Conservation (phyloP, 2,113 vertebrate genomes). For the Meriones unguiculatus region DNA sequence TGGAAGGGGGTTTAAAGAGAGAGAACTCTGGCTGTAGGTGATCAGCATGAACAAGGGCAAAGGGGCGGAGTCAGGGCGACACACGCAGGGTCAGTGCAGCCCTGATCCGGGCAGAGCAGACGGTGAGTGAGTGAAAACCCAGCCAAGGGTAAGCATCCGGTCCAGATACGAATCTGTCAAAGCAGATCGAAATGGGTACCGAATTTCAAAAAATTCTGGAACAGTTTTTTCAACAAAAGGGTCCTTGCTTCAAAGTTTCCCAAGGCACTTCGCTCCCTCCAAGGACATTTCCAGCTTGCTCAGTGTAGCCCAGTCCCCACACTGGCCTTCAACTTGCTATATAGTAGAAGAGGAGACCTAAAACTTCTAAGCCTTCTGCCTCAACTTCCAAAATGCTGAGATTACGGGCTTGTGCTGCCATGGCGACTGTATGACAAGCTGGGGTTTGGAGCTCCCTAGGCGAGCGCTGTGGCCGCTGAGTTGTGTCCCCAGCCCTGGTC, state of each 20-base stretch:
- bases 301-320: background rate
- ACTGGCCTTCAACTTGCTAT: background rate
- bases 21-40: background rate
- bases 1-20: background rate
- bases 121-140: background rate
- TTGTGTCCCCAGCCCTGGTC: too few relatives aligned
- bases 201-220: background rate
- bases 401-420: background rate
- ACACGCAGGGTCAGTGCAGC: rapidly evolving
- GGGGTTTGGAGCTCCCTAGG: background rate
- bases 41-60: background rate
- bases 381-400: background rate
- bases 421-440: background rate
- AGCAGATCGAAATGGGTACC: background rate
- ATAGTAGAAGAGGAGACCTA: background rate
- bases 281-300: background rate
- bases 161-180: background rate
- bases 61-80: background rate
- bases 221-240: background rate
- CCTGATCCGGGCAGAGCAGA: background rate
- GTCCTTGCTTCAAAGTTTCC: background rate
- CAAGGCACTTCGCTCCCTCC: background rate
- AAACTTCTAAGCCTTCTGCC: background rate
- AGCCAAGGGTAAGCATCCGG: background rate
- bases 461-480: background rate